A percentile compares a stretch with the other conserved stretches of the same genome.
Evolutionary conservation across 2,113 vertebrate species (phyloP).

Genomic region (Cebus imitator): DNA sequence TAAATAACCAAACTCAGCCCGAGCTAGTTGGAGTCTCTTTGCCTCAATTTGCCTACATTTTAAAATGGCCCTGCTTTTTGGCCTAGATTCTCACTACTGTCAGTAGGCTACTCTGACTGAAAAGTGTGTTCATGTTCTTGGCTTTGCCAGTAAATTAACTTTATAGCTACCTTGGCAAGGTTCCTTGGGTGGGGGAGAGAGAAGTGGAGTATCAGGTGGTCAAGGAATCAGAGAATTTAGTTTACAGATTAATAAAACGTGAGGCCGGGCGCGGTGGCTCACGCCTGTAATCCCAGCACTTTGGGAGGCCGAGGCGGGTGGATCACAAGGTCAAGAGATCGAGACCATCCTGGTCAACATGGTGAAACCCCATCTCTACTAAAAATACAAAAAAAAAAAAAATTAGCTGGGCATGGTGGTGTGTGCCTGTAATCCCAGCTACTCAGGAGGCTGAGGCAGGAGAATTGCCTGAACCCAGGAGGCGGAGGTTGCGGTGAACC

Average conservation of each 20-base stretch:
- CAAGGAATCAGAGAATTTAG: neutral
- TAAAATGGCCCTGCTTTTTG: constrained; percentile 1
- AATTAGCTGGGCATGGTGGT: too few species aligned
- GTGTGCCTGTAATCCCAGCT: too few species aligned
- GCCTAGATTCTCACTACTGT: neutral
- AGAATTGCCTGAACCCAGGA: too few species aligned
- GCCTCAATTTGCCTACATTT: neutral
- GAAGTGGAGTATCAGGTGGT: neutral
- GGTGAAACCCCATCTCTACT: too few species aligned
- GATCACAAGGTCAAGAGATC: too few species aligned
- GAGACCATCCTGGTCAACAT: too few species aligned
- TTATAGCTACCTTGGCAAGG: neutral
- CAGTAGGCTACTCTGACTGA: neutral
- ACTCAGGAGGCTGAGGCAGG: too few species aligned
- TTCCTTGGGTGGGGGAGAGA: neutral
- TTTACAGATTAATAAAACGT: constrained; percentile 10
- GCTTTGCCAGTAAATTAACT: neutral
- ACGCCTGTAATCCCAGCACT: too few species aligned
- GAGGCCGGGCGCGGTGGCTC: neutral
- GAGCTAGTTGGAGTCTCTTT: neutral
- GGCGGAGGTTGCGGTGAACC: too few species aligned
- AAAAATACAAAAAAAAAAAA: too few species aligned
- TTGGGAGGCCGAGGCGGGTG: too few species aligned
- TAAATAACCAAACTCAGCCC: neutral
- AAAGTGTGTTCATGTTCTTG: neutral